Conservation (phyloP, 2,113 vertebrate species). For the Nematolebias whitei region DNA sequence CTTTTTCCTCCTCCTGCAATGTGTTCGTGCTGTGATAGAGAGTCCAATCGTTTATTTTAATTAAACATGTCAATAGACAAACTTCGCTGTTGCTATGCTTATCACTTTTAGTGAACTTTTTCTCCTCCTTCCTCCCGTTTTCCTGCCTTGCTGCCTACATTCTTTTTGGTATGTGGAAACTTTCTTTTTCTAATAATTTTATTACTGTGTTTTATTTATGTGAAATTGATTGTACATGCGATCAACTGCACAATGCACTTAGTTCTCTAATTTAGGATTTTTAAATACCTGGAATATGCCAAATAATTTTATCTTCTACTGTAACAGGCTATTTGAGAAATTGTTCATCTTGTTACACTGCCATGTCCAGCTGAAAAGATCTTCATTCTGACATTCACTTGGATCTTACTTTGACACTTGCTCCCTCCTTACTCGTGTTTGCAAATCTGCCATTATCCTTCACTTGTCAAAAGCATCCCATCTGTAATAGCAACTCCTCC, state of each 20-base stretch:
- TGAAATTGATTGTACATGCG: neutral
- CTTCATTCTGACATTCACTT: neutral
- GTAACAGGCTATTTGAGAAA: neutral
- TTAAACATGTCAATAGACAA: constrained; percentile 60
- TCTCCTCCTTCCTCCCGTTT: neutral
- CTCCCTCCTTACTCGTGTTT: neutral
- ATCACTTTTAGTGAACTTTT: constrained; percentile 46
- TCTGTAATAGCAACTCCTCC: no score
- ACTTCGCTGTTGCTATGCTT: constrained; percentile 51
- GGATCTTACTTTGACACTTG: neutral
- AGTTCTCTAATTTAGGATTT: neutral
- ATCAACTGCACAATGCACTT: no score
- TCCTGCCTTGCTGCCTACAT: constrained; percentile 25
- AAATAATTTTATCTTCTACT: neutral
- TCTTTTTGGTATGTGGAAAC: constrained; percentile 52
- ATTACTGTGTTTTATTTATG: neutral
- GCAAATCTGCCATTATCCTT: neutral
- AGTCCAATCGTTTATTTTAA: constrained; percentile 67
- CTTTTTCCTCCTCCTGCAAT: constrained; percentile 47
- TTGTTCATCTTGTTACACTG: neutral
- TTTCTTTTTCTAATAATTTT: neutral
- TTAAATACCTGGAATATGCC: neutral
- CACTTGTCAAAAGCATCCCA: neutral
- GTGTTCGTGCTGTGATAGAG: constrained; percentile 67
- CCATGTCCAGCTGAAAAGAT: neutral